Evolutionary conservation across 2,797 vertebrate genomes (phyloP).

Genomic region (Petrocephalus sullivani): DNA sequence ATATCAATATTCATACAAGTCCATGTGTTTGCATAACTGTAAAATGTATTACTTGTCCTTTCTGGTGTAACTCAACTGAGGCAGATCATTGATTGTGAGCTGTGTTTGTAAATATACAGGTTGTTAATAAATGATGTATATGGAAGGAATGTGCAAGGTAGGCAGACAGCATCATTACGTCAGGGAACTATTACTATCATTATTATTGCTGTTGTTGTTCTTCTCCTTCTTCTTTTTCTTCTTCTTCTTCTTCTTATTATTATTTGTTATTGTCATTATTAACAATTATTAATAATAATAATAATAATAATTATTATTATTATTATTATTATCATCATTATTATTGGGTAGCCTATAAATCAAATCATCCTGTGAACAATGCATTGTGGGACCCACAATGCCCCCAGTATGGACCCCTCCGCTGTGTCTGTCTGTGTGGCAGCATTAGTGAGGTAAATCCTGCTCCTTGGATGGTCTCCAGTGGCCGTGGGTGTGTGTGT

Average conservation of each 20-base stretch:
- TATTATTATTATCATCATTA: background rate
- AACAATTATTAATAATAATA: too few relatives aligned
- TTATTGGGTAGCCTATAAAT: background rate
- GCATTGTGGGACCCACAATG: background rate
- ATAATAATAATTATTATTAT: background rate
- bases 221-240: background rate
- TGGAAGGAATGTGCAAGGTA: background rate
- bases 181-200: background rate
- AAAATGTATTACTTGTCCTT: background rate
- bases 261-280: background rate
- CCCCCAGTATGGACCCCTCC: background rate
- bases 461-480: constrained; percentile 15
- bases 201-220: background rate
- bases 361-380: background rate
- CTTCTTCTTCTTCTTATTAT: background rate
- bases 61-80: background rate
- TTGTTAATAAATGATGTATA: background rate
- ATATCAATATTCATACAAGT: background rate
- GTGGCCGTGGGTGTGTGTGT: background rate
- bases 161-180: background rate
- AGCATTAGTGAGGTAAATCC: background rate
- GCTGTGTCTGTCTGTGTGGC: background rate
- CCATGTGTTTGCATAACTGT: background rate
- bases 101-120: background rate
- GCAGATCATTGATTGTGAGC: background rate